Conservation (phyloP, 1,140 invertebrate species). For the Drepana arcuata region DNA sequence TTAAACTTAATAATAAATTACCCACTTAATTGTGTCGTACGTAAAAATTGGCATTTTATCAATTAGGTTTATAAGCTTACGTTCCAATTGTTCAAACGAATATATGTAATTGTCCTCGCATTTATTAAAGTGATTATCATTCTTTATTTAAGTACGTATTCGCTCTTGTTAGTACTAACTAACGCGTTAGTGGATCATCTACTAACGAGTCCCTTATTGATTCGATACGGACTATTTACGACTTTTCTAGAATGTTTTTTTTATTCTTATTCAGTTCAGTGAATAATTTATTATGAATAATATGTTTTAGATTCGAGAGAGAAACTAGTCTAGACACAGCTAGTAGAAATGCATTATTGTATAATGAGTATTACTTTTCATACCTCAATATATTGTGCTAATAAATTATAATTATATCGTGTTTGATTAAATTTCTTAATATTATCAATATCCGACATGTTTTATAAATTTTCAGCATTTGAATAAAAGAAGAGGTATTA, state of each 20-base stretch:
- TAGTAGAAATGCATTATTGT: too few species aligned
- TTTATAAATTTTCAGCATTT: too few species aligned
- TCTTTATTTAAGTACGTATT: conserved; percentile 10
- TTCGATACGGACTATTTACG: background rate
- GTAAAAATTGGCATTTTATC: conserved; percentile 55
- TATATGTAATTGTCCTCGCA: conserved; percentile 50
- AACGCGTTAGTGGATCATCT: background rate
- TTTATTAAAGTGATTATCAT: conserved; percentile 41
- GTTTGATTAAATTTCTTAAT: too few species aligned
- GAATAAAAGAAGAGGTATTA: too few species aligned
- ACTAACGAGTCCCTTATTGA: background rate
- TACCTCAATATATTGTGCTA: too few species aligned
- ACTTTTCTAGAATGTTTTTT: too few species aligned
- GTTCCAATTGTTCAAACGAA: conserved; percentile 38
- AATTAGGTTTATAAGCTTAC: conserved; percentile 30
- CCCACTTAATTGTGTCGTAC: conserved; percentile 43
- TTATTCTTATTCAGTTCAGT: background rate
- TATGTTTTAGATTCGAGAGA: too few species aligned
- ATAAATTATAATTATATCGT: too few species aligned
- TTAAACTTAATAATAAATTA: conserved; percentile 18
- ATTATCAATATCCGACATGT: too few species aligned
- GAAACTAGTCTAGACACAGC: too few species aligned
- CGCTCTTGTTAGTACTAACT: background rate
- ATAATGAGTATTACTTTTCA: too few species aligned
- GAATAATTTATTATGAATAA: background rate